Conservation (phyloP, 2,888 invertebrate species). For the Drymonia ruficornis region DNA sequence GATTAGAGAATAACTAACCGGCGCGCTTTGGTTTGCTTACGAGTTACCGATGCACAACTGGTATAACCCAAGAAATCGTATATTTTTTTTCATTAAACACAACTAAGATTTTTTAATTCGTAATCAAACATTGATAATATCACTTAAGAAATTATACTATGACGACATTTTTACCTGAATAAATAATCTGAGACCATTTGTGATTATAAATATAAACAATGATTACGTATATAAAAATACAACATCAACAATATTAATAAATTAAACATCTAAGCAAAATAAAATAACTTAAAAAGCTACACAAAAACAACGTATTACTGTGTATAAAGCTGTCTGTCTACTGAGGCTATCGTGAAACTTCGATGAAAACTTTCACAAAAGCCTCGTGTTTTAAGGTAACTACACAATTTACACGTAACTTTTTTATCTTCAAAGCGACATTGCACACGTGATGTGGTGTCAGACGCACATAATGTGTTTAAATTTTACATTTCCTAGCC, state of each 20-base stretch:
- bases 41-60: slow-evolving; percentile 2
- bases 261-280: slow-evolving; percentile 49
- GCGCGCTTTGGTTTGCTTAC: not conserved
- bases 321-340: slow-evolving; percentile 46
- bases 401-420: slow-evolving; percentile 43
- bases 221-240: slow-evolving; percentile 35
- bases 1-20: not conserved
- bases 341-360: slow-evolving; percentile 41
- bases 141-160: too few species aligned
- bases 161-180: not conserved
- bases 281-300: slow-evolving; percentile 51
- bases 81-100: not conserved
- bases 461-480: slow-evolving; percentile 44
- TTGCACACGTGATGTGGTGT: slow-evolving; percentile 46
- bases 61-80: not conserved
- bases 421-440: slow-evolving; percentile 43
- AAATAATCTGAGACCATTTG: not conserved
- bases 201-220: slow-evolving; percentile 20
- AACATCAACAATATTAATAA: slow-evolving; percentile 45
- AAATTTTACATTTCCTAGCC: slow-evolving; percentile 45
- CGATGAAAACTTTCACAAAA: slow-evolving; percentile 26
- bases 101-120: not conserved
- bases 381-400: slow-evolving; percentile 43
- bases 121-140: not conserved
- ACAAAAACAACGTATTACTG: slow-evolving; percentile 38